Evolutionary conservation across 1,140 invertebrate genomes (phyloP).

Genomic region (Adoxophyes honmai): DNA sequence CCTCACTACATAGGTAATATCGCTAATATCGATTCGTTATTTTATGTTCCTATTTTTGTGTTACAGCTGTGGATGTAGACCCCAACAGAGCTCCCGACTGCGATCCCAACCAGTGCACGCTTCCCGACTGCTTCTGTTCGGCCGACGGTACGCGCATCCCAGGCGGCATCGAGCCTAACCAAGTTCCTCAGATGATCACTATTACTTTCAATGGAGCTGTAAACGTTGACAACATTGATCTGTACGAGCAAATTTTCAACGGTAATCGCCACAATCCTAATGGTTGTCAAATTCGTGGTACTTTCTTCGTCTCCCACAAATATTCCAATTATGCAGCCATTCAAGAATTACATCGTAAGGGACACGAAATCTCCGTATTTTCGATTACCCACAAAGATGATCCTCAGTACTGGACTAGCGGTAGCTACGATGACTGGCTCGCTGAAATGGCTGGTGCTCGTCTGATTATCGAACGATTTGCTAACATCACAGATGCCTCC

Average conservation of each 20-base stretch:
- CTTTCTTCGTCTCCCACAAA: conserved; percentile 97
- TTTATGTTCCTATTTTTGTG: conserved; percentile 24
- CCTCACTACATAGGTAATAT: conserved; percentile 10
- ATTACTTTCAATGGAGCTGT: conserved; percentile 96
- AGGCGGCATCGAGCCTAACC: conserved; percentile 86
- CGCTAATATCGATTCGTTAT: too few species aligned
- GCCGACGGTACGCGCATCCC: conserved; percentile 94
- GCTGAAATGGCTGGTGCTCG: conserved; percentile 97
- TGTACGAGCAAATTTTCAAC: conserved; percentile 94
- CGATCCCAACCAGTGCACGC: conserved; percentile 90
- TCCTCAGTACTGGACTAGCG: conserved; percentile 92
- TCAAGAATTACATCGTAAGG: conserved; percentile 93
- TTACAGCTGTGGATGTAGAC: conserved; percentile 88
- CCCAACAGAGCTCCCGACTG: conserved; percentile 93
- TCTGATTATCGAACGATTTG: conserved; percentile 91
- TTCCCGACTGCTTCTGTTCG: conserved; percentile 96
- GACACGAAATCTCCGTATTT: conserved; percentile 96
- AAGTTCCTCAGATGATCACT: conserved; percentile 96
- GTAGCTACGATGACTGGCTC: conserved; percentile 93
- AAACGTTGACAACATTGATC: conserved; percentile 95
- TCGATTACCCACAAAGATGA: conserved; percentile 96
- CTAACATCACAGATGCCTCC: conserved; percentile 93
- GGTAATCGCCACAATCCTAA: conserved; percentile 92
- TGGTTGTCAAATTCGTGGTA: conserved; percentile 94
- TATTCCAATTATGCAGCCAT: conserved; percentile 97